A percentile compares a stretch with the other conserved stretches of the same genome.
Evolutionary conservation across 2,888 invertebrate species (phyloP).

Genomic region (Nemoura dubitans): DNA sequence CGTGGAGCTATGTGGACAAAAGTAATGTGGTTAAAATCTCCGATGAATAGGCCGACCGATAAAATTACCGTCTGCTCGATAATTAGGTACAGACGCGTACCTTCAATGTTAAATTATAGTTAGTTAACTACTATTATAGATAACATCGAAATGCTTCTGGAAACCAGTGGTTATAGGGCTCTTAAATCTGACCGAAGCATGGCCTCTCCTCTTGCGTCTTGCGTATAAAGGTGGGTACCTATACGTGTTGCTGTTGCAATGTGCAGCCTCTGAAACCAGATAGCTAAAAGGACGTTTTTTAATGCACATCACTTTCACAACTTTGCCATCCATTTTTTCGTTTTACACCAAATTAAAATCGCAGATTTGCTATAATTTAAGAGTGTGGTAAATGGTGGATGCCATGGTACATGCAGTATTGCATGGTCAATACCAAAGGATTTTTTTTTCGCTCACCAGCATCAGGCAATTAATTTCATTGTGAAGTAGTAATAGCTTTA

Average conservation of each 20-base stretch:
- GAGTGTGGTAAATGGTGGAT: background rate
- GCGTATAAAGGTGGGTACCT: background rate
- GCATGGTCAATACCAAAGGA: background rate
- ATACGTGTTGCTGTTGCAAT: background rate
- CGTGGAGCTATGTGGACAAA: constrained; percentile 20
- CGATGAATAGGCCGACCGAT: constrained; percentile 32
- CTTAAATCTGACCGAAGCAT: constrained; percentile 26
- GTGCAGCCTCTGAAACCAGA: background rate
- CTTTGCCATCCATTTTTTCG: background rate
- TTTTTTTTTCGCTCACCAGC: background rate
- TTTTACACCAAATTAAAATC: background rate
- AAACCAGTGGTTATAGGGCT: constrained; percentile 21
- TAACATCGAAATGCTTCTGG: constrained; percentile 36
- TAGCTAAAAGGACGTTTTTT: background rate
- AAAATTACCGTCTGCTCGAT: constrained; percentile 29
- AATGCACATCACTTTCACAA: constrained; percentile 3
- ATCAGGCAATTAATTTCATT: background rate
- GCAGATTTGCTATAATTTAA: background rate
- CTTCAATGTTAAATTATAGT: constrained; percentile 36
- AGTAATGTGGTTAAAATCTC: background rate
- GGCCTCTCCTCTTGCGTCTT: too few species aligned
- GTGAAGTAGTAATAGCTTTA: constrained; percentile 5
- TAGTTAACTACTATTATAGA: constrained; percentile 39
- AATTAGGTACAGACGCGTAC: constrained; percentile 31
- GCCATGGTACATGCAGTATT: background rate